A percentile compares a stretch with the other conserved stretches of the same genome.
Conservation (phyloP, 1,140 invertebrate species). For the Drosophila athabasca region DNA sequence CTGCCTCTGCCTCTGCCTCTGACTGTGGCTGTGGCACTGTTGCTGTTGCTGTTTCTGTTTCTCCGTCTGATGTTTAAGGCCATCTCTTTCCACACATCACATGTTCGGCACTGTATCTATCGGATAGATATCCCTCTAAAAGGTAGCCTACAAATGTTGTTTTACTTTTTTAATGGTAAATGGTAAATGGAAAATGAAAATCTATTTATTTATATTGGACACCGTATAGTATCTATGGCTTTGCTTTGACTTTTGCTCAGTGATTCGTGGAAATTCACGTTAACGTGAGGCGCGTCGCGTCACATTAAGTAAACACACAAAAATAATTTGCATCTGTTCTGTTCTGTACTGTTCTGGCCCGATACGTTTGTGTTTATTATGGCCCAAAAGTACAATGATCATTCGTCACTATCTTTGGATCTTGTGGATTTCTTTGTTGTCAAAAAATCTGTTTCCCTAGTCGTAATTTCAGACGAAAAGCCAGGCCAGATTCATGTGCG, state of each 20-base stretch:
- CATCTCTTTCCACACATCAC: conserved; percentile 55
- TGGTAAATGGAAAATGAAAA: conserved; percentile 17
- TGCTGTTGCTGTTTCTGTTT: background rate
- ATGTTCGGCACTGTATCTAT: conserved; percentile 17
- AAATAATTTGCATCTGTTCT: conserved; percentile 42
- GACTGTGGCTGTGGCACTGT: conserved; percentile 8
- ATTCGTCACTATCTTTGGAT: conserved; percentile 47
- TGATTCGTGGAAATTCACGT: conserved; percentile 56
- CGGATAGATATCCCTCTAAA: conserved; percentile 26
- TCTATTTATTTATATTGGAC: conserved; percentile 53
- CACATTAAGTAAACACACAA: conserved; percentile 55
- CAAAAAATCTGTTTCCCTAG: conserved; percentile 29
- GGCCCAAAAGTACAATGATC: conserved; percentile 49
- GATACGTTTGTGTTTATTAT: conserved; percentile 25
- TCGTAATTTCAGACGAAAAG: conserved; percentile 29
- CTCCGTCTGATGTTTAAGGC: conserved; percentile 33
- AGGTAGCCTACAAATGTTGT: conserved; percentile 56
- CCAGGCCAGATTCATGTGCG: conserved; percentile 2
- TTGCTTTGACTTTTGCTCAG: conserved; percentile 50
- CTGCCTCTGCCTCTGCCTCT: background rate
- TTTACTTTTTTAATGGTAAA: conserved; percentile 41
- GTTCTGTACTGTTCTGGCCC: conserved; percentile 18
- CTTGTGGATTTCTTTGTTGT: conserved; percentile 47
- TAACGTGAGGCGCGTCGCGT: conserved; percentile 28
- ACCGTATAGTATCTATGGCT: conserved; percentile 14